Evolutionary conservation across 2,888 invertebrate genomes (phyloP), one percentile per base, ranked within the genome.

Genomic region (Hirudinaria manillensis): DNA sequence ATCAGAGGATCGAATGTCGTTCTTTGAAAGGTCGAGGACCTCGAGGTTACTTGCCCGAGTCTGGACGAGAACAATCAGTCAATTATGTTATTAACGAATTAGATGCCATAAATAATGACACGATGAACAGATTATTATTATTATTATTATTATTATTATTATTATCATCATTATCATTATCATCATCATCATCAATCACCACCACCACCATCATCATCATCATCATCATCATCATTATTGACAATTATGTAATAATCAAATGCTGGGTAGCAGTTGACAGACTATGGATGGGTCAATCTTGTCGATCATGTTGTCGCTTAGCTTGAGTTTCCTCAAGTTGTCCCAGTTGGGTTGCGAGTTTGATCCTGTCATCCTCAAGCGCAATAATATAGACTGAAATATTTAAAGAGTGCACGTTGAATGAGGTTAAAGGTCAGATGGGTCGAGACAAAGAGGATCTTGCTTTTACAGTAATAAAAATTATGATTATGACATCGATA

Each of bases 21-120:
- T 61, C 21, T 27, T 21, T 7, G 61, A 61, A 61, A 61, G 61
- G 61, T 61, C 61, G 24, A 61, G 61, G 24, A 61, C 61, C n/a
- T 61, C 61, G 21, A 61, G 61, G 61, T 61, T 61, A 10, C 13
- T 61, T 24, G 61, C 61, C 61, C 13, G 61, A 29, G 61, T 21
- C 61, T 61, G 61, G 6, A 27, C 7, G 1, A 10, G 16, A 45
- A 16, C 1, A 45, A 45, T 16, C 16, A 16, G 45, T 45, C 10
- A 61, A 61, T 61, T 61, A 61, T 61, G 6, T 61, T 7, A n/a
- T n/a, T n/a, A n/a, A n/a, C n/a, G n/a, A n/a, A n/a, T n/a, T n/a
- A 61, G n/a, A 21, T 61, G n/a, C n/a, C n/a, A n/a, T n/a, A n/a
- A n/a, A 61, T 61, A 6, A n/a, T 61, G 1, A 61, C n/a, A 19